phyloP scores from a whole-genome alignment of 2,797 vertebrate genomes.

The Allobates femoralis region DNA sequence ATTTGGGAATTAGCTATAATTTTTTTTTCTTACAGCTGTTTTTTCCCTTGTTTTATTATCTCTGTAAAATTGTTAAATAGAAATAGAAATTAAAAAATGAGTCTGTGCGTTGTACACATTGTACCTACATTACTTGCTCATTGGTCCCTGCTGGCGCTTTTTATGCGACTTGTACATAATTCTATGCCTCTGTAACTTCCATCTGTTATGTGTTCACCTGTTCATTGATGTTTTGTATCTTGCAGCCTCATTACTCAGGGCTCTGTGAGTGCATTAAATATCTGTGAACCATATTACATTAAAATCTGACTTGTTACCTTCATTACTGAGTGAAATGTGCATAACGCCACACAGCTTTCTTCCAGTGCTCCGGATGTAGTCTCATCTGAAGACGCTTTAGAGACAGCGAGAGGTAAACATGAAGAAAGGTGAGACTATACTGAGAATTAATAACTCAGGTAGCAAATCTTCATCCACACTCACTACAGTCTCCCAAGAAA shows the following conservation, averaged over 20 bases:
- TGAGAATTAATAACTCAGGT: background rate
- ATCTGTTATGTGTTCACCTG: slow-evolving; percentile 16
- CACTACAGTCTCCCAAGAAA: background rate
- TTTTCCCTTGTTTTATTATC: background rate
- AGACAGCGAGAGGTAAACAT: slow-evolving; percentile 9
- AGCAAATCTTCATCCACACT: background rate
- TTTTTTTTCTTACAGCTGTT: too few relatives aligned
- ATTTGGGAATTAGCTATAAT: too few relatives aligned
- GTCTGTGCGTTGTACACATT: background rate
- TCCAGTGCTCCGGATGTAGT: background rate
- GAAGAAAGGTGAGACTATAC: slow-evolving; percentile 3
- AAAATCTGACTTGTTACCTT: slow-evolving; percentile 35
- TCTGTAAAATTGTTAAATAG: too few relatives aligned
- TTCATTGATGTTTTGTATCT: slow-evolving; percentile 30
- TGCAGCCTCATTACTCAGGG: slow-evolving; percentile 12
- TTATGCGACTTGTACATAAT: background rate
- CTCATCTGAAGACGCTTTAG: slow-evolving; percentile 21
- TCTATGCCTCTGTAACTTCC: slow-evolving; percentile 25
- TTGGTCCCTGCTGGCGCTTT: background rate
- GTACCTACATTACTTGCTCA: background rate
- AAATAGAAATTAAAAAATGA: too few relatives aligned
- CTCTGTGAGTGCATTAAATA: slow-evolving; percentile 13
- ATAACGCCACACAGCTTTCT: background rate
- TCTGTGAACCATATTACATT: slow-evolving; percentile 33
- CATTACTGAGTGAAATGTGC: slow-evolving; percentile 23